Base-by-base conservation (phyloP, 2,113 vertebrate species). In the Labeo rohita region DNA sequence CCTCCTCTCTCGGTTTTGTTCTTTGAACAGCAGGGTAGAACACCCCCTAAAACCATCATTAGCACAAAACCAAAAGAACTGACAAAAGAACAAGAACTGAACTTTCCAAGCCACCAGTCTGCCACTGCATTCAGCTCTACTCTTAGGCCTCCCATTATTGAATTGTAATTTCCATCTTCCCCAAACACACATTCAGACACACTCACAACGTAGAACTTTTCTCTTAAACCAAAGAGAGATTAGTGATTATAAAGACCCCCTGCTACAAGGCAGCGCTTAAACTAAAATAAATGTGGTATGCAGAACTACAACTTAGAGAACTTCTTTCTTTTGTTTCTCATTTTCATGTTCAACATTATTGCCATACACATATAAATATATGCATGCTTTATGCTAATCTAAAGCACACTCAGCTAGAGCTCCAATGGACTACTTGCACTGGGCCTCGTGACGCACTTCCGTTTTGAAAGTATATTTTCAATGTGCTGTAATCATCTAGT, bases 21-120 rank as follows among this genome's bases (percentile, higher is more conserved):
- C 95, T 90, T 93, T 92, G 95, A 95, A 95, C 95, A 96, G 95
- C 94, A 70, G 93, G 95, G 94, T 95, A 94, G 94, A 94, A 75
- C 73, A 87, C 68, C 87, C 65, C 81, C 78, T 95, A 93, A 95
- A 96, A 94, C 93, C 92, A 95, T 96, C 95, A 96, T 96, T 96
- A 96, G 93, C 90, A 96, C 94, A 91, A 91, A 92, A 88, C 89
- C 83, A 87, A 84, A 84, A 87, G 78, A 86, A 88, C 83, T 85
- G 89, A 82, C 84, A 93, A 93, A 92, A 91, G 91, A 94, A 94
- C 95, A 91, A 87, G 75, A 91, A 93, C 90, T 90, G 91, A 95
- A 95, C 95, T 95, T 92, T 95, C 86, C 73, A 89, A 82, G 59
- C 84, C 78, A 87, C 86, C 83, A 89, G 75, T 47, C 85, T 23